Base-by-base conservation (phyloP, 2,888 invertebrate species). In the Acleris cristana region DNA sequence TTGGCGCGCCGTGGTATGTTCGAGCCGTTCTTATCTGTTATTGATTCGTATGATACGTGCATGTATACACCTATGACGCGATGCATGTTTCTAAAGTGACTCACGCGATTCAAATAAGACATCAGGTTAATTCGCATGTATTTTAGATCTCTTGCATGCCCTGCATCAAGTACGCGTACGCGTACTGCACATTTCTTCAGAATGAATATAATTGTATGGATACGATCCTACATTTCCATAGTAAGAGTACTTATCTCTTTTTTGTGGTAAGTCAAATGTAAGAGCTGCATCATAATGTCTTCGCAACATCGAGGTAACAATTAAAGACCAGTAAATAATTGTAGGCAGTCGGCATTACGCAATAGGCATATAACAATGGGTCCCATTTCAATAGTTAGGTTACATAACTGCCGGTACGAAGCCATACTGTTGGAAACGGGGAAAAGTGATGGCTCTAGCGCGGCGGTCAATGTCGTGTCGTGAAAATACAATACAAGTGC, bases 381-480 rank as follows among this genome's bases (percentile, higher is more conserved):
- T 53, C 63, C 53, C 63, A 63, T 62, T 67, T 58, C 67, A 67
- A 67, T 67, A 57, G 55, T 44, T 57, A 58, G 23, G 66, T 67
- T 63, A 63, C 58, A 63, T 67, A 67, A 58, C 53, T 34, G 58
- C 63, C 67, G 62, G 63, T 63, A 67, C 54, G 34, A 53, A 53
- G 66, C 45, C 52, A 40, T 67, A 67, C 56, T n/a, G 66, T 58
- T 52, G 34, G 53, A 57, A 49, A 48, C 61, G 56, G 59, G 63
- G 48, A 53, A 48, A 18, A 54, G 30, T n/a, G 34, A 61, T 53
- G 60, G 63, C 69, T 69, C 59, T 66, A 64, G 60, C 18, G 21
- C 23, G 18, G 61, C 70, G 72, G 69, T 69, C 72, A 71, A 72
- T 69, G 71, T 72, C 72, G 72, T 72, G 71, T 8, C 72, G 72